Conservation (phyloP, 2,797 vertebrate genomes). For the Eulemur coronatus region DNA sequence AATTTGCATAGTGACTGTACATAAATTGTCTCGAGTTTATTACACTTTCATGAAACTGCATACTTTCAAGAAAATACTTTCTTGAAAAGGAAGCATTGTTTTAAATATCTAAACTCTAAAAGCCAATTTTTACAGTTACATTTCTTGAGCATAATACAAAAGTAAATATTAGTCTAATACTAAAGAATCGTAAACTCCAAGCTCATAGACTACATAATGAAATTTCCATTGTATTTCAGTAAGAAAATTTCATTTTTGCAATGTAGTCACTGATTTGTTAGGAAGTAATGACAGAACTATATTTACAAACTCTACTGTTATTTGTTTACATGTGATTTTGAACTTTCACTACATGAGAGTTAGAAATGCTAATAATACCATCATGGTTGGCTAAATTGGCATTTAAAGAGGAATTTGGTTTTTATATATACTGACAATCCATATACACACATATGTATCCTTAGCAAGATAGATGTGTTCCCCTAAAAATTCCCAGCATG, state of each 20-base stretch:
- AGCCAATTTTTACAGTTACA: not conserved
- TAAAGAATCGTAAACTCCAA: not conserved
- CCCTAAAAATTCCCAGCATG: not conserved
- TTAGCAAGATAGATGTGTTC: slow-evolving; percentile 5
- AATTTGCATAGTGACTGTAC: not conserved
- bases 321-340: slow-evolving; percentile 3
- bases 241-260: not conserved
- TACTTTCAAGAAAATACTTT: not conserved
- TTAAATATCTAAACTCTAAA: not conserved
- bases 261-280: not conserved
- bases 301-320: not conserved
- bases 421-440: not conserved
- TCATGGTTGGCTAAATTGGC: not conserved
- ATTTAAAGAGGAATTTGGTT: slow-evolving; percentile 18
- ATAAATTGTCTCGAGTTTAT: not conserved
- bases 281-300: not conserved
- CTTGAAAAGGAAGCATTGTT: not conserved
- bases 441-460: not conserved
- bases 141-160: not conserved
- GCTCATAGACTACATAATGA: not conserved
- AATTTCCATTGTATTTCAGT: not conserved
- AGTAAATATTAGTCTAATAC: not conserved
- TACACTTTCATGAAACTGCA: not conserved
- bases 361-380: not conserved
- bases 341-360: not conserved